A percentile compares a stretch with the other conserved stretches of the same genome.
Evolutionary conservation across 2,888 invertebrate genomes (phyloP).

Genomic region (Lasioglossum malachurum): DNA sequence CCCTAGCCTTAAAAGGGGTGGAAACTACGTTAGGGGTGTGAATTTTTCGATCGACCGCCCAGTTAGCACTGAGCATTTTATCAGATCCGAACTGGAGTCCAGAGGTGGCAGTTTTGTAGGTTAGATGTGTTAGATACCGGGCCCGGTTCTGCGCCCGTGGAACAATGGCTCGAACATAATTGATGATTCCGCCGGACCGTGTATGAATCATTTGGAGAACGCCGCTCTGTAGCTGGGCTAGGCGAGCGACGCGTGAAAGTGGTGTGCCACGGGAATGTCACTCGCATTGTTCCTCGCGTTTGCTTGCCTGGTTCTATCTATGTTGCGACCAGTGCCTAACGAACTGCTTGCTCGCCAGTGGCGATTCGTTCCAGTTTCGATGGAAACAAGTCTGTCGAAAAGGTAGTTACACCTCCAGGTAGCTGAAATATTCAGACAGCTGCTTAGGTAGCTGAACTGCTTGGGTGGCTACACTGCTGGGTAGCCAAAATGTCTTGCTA

Average conservation of each 20-base stretch:
- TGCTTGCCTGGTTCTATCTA: background rate
- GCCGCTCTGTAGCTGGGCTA: constrained; percentile 28
- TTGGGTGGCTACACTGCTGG: background rate
- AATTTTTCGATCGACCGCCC: constrained; percentile 15
- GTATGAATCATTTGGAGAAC: constrained; percentile 61
- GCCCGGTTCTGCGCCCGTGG: constrained; percentile 44
- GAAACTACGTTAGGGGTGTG: constrained; percentile 11
- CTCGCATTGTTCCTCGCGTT: constrained; percentile 33
- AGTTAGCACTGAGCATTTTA: constrained; percentile 16
- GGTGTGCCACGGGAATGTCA: constrained; percentile 50
- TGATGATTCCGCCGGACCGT: constrained; percentile 58
- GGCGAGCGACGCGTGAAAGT: constrained; percentile 57
- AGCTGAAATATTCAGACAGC: background rate
- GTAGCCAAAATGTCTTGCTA: background rate
- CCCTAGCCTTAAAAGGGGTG: background rate
- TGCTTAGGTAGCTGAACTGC: background rate
- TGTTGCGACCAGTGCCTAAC: background rate
- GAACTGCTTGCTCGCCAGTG: background rate
- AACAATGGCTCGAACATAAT: constrained; percentile 67
- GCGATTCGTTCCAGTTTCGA: background rate
- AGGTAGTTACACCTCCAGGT: background rate
- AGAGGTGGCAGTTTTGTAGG: constrained; percentile 43
- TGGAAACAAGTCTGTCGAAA: background rate
- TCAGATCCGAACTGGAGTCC: constrained; percentile 51
- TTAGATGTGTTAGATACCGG: constrained; percentile 58